Percentiles rank a stretch among this genome's conserved stretches.
These are phyloP conservation scores for Rotaria magnacalcarata DNA, from an alignment of 2,888 invertebrate species.

Conservation along the genomic window DNA sequence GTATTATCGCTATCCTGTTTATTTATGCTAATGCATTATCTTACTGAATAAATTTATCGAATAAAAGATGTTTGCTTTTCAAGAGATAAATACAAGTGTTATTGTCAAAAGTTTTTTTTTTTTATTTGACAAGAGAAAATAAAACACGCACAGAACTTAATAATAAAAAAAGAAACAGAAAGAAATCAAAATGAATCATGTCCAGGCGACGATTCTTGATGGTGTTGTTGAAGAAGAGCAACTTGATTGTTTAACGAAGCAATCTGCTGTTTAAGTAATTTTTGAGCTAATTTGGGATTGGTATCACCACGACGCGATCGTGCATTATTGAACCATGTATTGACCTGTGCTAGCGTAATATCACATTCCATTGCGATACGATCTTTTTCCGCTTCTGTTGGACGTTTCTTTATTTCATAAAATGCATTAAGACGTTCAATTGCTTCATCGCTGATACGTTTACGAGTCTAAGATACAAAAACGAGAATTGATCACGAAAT, in stretches of 20 bases:
- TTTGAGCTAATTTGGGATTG: neutral
- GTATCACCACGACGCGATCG: constrained; percentile 3
- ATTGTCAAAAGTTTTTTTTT: neutral
- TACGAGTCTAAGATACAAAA: neutral
- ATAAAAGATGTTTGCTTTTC: neutral
- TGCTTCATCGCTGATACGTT: neutral
- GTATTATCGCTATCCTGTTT: neutral
- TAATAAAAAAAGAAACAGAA: neutral
- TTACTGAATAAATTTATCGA: neutral
- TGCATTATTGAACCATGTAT: constrained; percentile 6
- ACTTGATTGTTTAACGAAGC: constrained; percentile 22
- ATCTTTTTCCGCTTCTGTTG: constrained; percentile 2
- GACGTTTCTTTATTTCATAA: neutral
- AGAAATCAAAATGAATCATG: neutral
- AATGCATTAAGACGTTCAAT: neutral
- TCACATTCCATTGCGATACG: neutral
- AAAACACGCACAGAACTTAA: neutral
- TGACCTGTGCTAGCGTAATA: neutral
- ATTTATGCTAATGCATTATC: neutral
- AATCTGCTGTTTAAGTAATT: neutral
- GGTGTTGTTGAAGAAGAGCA: neutral
- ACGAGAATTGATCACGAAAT: neutral
- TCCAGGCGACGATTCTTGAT: neutral
- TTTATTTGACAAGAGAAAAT: neutral
- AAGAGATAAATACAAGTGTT: neutral